phyloP scores from a whole-genome alignment of 2,113 vertebrate species.

The Mystacornis crossleyi region DNA sequence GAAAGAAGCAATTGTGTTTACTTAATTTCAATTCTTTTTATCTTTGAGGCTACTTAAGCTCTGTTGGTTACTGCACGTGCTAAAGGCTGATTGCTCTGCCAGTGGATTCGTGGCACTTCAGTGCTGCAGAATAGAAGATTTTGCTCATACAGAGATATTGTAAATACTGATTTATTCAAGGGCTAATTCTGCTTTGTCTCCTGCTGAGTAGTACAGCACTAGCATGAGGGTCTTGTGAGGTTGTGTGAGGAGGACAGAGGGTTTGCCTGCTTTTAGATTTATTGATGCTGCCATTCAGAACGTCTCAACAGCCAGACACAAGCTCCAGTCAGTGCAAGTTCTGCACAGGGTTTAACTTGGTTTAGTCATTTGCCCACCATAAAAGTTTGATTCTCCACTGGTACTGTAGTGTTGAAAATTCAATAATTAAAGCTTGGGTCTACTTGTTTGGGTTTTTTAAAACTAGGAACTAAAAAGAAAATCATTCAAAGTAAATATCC shows the following conservation, averaged over 20 bases:
- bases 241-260: not conserved
- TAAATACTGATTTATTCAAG: not conserved
- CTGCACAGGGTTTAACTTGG: not conserved
- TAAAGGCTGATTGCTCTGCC: not conserved
- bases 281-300: not conserved
- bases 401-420: not conserved
- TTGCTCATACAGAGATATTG: not conserved
- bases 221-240: not conserved
- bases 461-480: not conserved
- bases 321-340: not conserved
- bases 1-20: not conserved
- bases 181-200: not conserved
- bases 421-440: not conserved
- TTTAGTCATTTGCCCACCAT: not conserved
- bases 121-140: not conserved
- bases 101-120: not conserved
- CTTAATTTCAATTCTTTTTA: not conserved
- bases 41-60: not conserved
- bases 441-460: not conserved
- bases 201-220: not conserved
- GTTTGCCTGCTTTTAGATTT: not conserved
- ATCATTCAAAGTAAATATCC: not conserved
- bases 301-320: not conserved
- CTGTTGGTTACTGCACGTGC: not conserved
- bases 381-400: not conserved